Evolutionary conservation across 2,797 vertebrate genomes (phyloP).

Genomic region (Manis crassicaudata): DNA sequence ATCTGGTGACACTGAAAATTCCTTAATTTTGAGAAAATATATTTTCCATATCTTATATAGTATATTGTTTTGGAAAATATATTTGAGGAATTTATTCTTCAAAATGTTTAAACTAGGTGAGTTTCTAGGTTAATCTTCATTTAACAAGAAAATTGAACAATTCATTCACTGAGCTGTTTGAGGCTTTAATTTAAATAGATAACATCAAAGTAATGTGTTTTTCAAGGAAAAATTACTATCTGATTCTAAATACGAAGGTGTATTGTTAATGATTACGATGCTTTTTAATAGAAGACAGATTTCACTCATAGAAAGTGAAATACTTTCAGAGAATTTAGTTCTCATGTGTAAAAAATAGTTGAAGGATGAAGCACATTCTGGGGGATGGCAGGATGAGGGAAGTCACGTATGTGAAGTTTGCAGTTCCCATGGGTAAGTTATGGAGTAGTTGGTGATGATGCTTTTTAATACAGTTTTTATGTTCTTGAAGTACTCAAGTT

Average conservation of each 20-base stretch:
- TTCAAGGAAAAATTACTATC: not conserved
- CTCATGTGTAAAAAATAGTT: slow-evolving; percentile 5
- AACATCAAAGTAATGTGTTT: not conserved
- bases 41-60: not conserved
- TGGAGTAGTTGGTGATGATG: not conserved
- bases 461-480: not conserved
- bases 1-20: not conserved
- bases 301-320: not conserved
- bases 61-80: slow-evolving; percentile 5
- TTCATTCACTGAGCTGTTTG: not conserved
- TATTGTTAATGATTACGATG: not conserved
- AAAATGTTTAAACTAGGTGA: not conserved
- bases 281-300: not conserved
- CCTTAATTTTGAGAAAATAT: not conserved
- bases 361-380: not conserved
- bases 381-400: not conserved
- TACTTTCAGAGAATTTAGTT: not conserved
- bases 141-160: slow-evolving; percentile 20
- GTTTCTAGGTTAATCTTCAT: slow-evolving; percentile 43
- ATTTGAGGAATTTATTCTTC: slow-evolving; percentile 8
- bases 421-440: not conserved
- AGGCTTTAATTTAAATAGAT: not conserved
- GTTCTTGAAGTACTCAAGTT: not conserved
- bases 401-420: not conserved
- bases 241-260: not conserved